These are phyloP conservation scores for Ecliptopera silaceata DNA, from an alignment of 2,888 invertebrate genomes.

Conservation along the genomic window DNA sequence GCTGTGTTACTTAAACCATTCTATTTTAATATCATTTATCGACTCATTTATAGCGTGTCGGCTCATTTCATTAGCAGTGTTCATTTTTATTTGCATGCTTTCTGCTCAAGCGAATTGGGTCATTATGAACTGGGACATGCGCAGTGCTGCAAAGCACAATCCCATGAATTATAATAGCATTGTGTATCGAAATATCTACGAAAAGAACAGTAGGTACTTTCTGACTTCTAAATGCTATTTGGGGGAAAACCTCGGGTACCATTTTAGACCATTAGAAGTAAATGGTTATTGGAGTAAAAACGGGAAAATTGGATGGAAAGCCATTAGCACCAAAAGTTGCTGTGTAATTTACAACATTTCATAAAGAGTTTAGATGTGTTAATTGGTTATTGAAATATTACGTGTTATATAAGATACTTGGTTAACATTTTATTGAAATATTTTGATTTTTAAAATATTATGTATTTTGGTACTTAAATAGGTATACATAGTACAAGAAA, in stretches of 20 bases:
- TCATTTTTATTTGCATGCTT: slow-evolving; percentile 11
- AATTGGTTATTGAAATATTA: not conserved
- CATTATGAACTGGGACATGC: slow-evolving; percentile 17
- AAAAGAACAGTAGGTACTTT: not conserved
- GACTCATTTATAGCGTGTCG: slow-evolving; percentile 16
- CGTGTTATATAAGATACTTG: too few species aligned
- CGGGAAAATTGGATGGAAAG: slow-evolving; percentile 8
- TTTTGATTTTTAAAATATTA: too few species aligned
- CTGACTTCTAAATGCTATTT: slow-evolving; percentile 3
- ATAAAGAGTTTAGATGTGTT: not conserved
- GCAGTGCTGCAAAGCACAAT: not conserved
- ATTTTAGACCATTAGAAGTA: slow-evolving; percentile 14
- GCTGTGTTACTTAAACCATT: slow-evolving; percentile 13
- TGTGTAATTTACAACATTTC: slow-evolving; percentile 13
- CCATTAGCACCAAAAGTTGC: slow-evolving; percentile 7
- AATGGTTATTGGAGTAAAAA: slow-evolving; percentile 17
- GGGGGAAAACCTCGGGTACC: slow-evolving; percentile 12
- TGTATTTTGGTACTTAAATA: too few species aligned
- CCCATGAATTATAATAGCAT: not conserved
- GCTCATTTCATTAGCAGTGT: slow-evolving; percentile 17
- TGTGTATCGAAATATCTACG: too few species aligned
- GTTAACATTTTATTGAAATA: too few species aligned
- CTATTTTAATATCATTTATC: slow-evolving; percentile 16
- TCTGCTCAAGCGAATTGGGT: slow-evolving; percentile 17
- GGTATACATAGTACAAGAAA: too few species aligned